phyloP scores from a whole-genome alignment of 2,113 vertebrate genomes.

The Hippocampus zosterae region DNA sequence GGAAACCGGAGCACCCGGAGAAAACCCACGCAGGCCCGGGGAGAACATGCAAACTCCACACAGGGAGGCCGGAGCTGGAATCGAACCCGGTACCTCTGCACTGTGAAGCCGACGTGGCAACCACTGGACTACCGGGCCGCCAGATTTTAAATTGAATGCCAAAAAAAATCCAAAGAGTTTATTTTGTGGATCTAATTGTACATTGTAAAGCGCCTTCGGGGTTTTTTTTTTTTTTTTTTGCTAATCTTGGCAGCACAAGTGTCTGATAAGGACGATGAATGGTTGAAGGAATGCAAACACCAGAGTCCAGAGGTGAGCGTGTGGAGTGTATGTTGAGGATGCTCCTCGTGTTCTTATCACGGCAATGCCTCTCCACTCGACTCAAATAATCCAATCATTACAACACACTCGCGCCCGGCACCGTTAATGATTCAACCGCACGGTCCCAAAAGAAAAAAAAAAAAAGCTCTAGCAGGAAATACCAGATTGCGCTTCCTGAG shows the following conservation, averaged over 20 bases:
- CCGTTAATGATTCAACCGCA: constrained; percentile 60
- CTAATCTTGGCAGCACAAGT: not conserved
- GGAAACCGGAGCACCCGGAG: too few relatives aligned
- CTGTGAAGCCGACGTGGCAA: too few relatives aligned
- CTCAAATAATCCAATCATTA: constrained; percentile 34
- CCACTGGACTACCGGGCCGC: too few relatives aligned
- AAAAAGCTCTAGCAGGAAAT: constrained; percentile 32
- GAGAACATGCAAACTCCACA: too few relatives aligned
- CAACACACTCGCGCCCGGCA: constrained; percentile 9
- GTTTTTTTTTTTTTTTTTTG: not conserved
- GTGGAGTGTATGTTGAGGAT: not conserved
- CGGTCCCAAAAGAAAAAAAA: not conserved
- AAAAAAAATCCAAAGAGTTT: not conserved
- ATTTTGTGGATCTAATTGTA: not conserved
- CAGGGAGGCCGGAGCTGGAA: too few relatives aligned
- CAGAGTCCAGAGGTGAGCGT: constrained; percentile 4
- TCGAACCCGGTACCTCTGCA: too few relatives aligned
- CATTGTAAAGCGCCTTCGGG: not conserved
- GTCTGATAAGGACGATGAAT: not conserved
- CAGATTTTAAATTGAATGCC: not conserved
- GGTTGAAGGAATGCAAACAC: constrained; percentile 8
- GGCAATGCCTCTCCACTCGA: constrained; percentile 37
- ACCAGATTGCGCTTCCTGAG: constrained; percentile 14
- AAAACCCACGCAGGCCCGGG: too few relatives aligned
- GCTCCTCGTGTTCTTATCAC: constrained; percentile 27